phyloP scores from a whole-genome alignment of 2,113 vertebrate species.

The Silurus meridionalis region DNA sequence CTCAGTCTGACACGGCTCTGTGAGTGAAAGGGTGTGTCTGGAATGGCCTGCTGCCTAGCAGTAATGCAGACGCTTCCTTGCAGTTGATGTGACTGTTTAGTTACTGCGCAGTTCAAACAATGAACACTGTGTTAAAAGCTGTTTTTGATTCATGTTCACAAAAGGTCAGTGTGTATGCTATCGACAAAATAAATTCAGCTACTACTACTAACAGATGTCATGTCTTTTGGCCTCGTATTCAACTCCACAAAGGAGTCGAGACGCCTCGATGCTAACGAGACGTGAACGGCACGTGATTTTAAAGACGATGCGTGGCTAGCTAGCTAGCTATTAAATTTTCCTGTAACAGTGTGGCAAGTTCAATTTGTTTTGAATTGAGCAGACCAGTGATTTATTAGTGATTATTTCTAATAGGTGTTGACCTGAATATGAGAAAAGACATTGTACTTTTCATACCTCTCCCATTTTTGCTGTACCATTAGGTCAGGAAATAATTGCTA shows the following conservation, averaged over 20 bases:
- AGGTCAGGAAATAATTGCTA: neutral
- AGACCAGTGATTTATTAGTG: neutral
- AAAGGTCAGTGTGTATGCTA: neutral
- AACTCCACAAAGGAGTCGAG: neutral
- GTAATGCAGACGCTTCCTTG: constrained; percentile 38
- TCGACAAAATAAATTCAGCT: neutral
- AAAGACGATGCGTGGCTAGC: neutral
- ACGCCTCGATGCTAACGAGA: too few species aligned
- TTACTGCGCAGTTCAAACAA: neutral
- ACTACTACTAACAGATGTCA: neutral
- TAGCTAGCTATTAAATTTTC: neutral
- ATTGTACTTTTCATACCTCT: neutral
- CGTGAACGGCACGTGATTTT: neutral
- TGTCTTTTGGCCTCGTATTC: neutral
- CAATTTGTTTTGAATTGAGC: neutral
- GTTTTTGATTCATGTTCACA: neutral
- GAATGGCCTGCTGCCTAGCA: constrained; percentile 26
- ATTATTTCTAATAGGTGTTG: neutral
- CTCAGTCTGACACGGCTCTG: constrained; percentile 50
- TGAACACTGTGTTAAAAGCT: neutral
- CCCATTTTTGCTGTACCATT: neutral
- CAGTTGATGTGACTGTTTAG: neutral
- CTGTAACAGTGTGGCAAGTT: neutral
- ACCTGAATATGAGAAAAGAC: neutral
- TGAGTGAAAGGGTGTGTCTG: constrained; percentile 39